Percentiles rank a stretch among this genome's conserved stretches.
These are phyloP conservation scores for Pterobdella sp. DNA, from an alignment of 2,888 invertebrate species.

Conservation along the genomic window DNA sequence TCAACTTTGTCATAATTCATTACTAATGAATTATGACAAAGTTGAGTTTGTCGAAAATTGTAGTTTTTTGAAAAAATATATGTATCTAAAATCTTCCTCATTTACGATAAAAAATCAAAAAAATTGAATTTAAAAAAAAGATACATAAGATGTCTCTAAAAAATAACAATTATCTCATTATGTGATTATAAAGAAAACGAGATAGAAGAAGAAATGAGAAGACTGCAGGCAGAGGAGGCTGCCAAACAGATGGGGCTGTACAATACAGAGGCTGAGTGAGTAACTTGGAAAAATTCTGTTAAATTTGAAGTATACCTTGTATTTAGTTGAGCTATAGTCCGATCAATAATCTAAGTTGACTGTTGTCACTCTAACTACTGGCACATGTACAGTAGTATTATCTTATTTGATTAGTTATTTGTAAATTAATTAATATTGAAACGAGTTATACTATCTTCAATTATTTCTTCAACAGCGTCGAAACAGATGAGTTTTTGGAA, in stretches of 20 bases:
- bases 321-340: no score
- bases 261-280: conserved; percentile 33
- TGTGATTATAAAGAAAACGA: conserved; percentile 36
- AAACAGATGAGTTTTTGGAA: conserved; percentile 13
- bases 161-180: no score
- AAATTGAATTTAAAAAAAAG: no score
- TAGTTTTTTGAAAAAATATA: no score
- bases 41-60: not conserved
- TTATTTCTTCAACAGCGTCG: not conserved
- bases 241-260: conserved; percentile 37
- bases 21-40: no score
- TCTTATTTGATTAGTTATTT: not conserved
- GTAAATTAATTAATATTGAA: not conserved
- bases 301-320: not conserved
- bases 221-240: conserved; percentile 38
- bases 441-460: not conserved
- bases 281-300: not conserved
- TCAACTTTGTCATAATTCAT: no score
- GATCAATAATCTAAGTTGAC: no score
- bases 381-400: not conserved
- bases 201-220: conserved; percentile 36
- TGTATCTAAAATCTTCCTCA: no score
- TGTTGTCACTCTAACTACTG: not conserved
- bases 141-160: no score
- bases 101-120: no score